Percentiles rank a stretch among this genome's conserved stretches.
phyloP scores from a whole-genome alignment of 2,113 vertebrate species.

The Toxotes jaculatrix region DNA sequence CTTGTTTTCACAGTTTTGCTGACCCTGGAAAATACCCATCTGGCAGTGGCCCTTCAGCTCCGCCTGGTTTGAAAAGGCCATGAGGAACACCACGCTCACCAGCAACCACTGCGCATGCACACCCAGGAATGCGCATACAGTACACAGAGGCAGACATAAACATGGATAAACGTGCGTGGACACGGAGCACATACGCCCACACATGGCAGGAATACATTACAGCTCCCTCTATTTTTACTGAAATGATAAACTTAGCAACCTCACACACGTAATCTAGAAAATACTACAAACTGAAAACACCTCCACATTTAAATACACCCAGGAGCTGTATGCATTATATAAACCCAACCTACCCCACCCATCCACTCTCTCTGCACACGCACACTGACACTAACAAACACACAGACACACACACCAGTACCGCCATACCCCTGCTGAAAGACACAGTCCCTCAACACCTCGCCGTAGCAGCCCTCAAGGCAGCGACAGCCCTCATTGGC shows the following conservation, averaged over 20 bases:
- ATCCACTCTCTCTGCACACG: conserved; percentile 17
- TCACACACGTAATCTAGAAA: conserved; percentile 1
- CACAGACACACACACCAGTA: conserved; percentile 18
- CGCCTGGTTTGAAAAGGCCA: conserved; percentile 55
- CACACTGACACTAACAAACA: conserved; percentile 17
- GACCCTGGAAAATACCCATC: conserved; percentile 81
- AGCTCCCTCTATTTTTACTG: background rate
- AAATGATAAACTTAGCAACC: background rate
- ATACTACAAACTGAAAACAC: background rate
- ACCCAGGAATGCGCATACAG: conserved; percentile 44
- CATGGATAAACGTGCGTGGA: conserved; percentile 25
- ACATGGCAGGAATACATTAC: background rate
- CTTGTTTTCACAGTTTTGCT: conserved; percentile 83
- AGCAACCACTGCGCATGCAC: conserved; percentile 41
- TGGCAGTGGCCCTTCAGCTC: conserved; percentile 70
- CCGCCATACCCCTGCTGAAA: conserved; percentile 74
- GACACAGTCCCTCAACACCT: conserved; percentile 72
- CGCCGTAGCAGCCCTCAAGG: conserved; percentile 75
- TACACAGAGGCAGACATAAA: conserved; percentile 54
- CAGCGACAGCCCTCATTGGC: conserved; percentile 71
- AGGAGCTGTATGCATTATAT: conserved; percentile 22
- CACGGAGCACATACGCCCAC: conserved; percentile 7
- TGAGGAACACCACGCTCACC: conserved; percentile 39
- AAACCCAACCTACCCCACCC: conserved; percentile 45
- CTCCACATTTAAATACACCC: background rate